These are phyloP conservation scores for Rhagoletis pomonella DNA, from an alignment of 1,140 invertebrate species.

Conservation along the genomic window DNA sequence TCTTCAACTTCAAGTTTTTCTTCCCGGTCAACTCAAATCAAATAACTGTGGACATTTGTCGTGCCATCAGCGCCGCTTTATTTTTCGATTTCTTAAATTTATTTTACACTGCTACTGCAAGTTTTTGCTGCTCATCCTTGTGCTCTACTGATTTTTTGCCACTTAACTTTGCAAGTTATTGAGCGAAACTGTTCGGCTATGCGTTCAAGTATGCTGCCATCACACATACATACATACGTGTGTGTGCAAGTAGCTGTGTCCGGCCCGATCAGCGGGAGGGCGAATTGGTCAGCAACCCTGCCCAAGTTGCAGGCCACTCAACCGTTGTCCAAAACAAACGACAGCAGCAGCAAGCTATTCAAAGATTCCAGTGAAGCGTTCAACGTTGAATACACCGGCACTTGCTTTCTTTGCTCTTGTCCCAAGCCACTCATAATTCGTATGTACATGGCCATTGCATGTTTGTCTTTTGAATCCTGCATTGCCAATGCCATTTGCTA, in stretches of 20 bases:
- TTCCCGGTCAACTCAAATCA: slow-evolving; percentile 28
- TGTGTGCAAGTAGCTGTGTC: background rate
- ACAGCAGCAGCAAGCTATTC: background rate
- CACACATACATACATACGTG: background rate
- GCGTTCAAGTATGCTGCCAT: slow-evolving; percentile 17
- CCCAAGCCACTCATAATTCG: slow-evolving; percentile 34
- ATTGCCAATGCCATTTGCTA: slow-evolving; percentile 48
- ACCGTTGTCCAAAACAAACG: background rate
- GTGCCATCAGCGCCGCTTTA: background rate
- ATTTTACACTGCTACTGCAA: background rate
- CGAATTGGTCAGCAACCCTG: slow-evolving; percentile 13
- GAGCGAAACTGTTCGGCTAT: slow-evolving; percentile 35
- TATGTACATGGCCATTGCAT: slow-evolving; percentile 1
- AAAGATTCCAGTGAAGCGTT: slow-evolving; percentile 1
- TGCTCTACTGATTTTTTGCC: background rate
- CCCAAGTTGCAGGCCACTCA: slow-evolving; percentile 6
- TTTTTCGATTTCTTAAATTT: background rate
- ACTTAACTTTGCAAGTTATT: slow-evolving; percentile 44
- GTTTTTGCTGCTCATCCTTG: slow-evolving; percentile 25
- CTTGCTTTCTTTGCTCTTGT: slow-evolving; percentile 1
- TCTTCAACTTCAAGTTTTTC: slow-evolving; percentile 16
- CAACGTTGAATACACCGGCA: slow-evolving; percentile 14
- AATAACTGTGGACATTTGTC: slow-evolving; percentile 43
- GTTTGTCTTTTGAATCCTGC: slow-evolving; percentile 50
- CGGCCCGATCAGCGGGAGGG: background rate